Percentiles rank a stretch among this genome's conserved stretches.
These are phyloP conservation scores for Jaculus jaculus DNA, from an alignment of 2,113 vertebrate species.

Conservation along the genomic window DNA sequence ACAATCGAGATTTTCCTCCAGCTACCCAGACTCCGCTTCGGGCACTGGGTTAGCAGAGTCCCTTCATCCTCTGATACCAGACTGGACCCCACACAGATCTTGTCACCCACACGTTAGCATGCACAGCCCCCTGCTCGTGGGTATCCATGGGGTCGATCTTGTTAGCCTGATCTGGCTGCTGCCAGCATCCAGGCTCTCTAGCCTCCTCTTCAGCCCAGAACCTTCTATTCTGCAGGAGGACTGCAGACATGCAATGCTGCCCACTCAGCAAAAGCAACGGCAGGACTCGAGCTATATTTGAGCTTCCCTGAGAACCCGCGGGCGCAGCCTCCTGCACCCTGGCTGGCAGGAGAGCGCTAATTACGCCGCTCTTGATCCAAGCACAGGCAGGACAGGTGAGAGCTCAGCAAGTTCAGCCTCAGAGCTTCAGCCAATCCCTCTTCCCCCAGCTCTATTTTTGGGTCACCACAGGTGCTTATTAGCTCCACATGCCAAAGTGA, in stretches of 20 bases:
- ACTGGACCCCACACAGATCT: neutral
- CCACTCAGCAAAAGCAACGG: constrained; percentile 76
- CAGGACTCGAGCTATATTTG: constrained; percentile 74
- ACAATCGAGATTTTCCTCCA: neutral
- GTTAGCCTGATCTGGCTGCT: neutral
- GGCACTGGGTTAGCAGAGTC: neutral
- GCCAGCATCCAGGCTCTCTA: neutral
- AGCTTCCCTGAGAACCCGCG: constrained; percentile 63
- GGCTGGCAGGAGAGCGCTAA: constrained; percentile 71
- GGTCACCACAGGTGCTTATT: constrained; percentile 46
- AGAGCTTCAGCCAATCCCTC: constrained; percentile 77
- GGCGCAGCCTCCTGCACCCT: constrained; percentile 64
- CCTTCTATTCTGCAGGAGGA: neutral
- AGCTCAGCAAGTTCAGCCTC: constrained; percentile 84
- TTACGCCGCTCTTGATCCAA: constrained; percentile 79
- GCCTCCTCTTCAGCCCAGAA: constrained; percentile 2
- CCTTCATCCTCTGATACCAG: neutral
- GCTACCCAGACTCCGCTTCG: neutral
- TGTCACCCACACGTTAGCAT: neutral
- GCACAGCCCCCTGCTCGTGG: neutral
- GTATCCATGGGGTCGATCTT: neutral
- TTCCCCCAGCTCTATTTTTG: constrained; percentile 81
- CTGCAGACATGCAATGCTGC: neutral
- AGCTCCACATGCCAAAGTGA: constrained; percentile 21
- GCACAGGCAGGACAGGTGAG: constrained; percentile 80